These are phyloP conservation scores for Polydrusus cervinus DNA, from an alignment of 2,888 invertebrate species.

Conservation along the genomic window DNA sequence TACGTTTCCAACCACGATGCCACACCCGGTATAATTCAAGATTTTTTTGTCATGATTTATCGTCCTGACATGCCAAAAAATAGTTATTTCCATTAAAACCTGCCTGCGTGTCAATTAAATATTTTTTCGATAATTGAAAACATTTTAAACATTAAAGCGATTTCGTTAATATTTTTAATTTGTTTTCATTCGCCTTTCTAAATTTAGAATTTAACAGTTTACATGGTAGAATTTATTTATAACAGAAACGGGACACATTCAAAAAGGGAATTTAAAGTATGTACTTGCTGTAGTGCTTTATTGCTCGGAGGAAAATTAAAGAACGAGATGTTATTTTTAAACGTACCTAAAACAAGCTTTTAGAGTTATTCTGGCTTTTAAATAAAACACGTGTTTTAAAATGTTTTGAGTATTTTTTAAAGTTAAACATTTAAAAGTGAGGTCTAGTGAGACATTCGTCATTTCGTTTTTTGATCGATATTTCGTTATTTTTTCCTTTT, in stretches of 20 bases:
- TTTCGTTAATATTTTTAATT: background rate
- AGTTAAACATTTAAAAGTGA: no score
- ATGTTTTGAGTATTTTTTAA: no score
- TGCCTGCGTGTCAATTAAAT: no score
- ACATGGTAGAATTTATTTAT: conserved; percentile 21
- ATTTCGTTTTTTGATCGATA: no score
- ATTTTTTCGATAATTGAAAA: background rate
- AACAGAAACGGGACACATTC: conserved; percentile 8
- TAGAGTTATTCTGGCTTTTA: background rate
- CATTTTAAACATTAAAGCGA: background rate
- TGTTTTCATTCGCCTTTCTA: background rate
- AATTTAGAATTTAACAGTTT: conserved; percentile 23
- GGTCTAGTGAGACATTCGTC: no score
- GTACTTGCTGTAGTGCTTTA: conserved; percentile 1
- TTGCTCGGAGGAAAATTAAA: background rate
- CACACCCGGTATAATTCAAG: no score
- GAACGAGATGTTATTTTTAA: background rate
- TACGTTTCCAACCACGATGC: no score
- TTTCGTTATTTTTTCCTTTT: no score
- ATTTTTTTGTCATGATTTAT: no score
- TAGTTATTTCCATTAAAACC: no score
- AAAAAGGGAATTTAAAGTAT: conserved; percentile 20
- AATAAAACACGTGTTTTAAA: background rate
- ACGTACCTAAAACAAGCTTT: background rate
- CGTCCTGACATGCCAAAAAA: no score